Conservation (phyloP, 2,888 invertebrate genomes). For the Nemoura dubitans region DNA sequence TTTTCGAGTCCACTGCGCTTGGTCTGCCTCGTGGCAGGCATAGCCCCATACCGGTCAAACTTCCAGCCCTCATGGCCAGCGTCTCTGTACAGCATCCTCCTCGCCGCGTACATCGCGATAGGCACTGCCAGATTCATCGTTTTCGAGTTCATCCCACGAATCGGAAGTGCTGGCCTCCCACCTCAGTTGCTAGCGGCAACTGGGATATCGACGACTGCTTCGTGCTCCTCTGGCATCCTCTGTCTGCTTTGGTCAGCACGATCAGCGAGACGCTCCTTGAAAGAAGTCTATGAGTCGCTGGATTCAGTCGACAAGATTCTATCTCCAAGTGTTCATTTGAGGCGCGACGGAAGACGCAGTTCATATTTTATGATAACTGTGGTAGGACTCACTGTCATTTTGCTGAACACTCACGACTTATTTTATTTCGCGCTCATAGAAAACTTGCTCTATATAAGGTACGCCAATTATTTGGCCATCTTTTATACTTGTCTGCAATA, state of each 20-base stretch:
- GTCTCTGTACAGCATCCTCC: not conserved
- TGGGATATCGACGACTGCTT: not conserved
- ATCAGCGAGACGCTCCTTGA: not conserved
- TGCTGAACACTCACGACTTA: not conserved
- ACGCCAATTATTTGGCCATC: not conserved
- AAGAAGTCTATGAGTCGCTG: not conserved
- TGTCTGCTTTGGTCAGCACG: not conserved
- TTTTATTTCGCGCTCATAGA: not conserved
- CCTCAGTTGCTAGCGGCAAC: not conserved
- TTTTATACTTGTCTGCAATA: not conserved
- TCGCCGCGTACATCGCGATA: not conserved
- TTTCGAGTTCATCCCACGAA: not conserved
- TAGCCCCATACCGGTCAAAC: not conserved
- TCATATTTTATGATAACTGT: not conserved
- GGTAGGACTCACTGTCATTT: not conserved
- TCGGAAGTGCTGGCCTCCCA: not conserved
- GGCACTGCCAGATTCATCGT: not conserved
- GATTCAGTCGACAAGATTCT: not conserved
- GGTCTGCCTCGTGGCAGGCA: not conserved
- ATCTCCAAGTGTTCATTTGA: not conserved
- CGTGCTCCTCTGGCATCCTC: not conserved
- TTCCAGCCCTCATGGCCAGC: not conserved
- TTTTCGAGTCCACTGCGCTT: too few relatives aligned
- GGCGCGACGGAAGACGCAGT: not conserved
- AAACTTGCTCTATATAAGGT: not conserved